Evolutionary conservation across 37 sponge, comb jelly and placozoan genomes (phyloP), one percentile per base, ranked within the genome.

Genomic region (Amphimedon queenslandica): DNA sequence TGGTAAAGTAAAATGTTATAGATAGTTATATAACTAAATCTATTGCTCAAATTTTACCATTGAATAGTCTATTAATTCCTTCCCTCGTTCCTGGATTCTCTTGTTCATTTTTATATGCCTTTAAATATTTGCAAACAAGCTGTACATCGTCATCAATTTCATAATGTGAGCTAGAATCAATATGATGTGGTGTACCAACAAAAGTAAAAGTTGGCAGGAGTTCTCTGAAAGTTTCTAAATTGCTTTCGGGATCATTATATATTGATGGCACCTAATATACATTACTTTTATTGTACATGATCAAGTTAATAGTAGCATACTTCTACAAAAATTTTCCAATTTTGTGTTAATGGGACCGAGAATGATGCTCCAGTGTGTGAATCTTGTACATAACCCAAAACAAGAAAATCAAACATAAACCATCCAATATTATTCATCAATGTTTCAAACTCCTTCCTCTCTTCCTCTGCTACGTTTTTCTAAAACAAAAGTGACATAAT

Each of bases 271-370:
- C 33, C 64, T 63, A 34, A 34, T 63, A 34, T 63, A 32, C 31
- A 21, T 32, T 32, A 63, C 1, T 18, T 8, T 0, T 63, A 18
- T 63, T 30, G 33, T 63, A 34, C 64, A 11, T 63, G 13, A 1
- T 11, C 13, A 34, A 32, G 33, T 10, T 3, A 30, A 63, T 11
- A 63, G 33, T 34, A 63, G 11, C 32, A 32, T 11, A 83, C 77
- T 70, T 83, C 84, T n/a, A 83, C 70, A 37, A 58, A 83, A 13
- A 83, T 16, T 31, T 21, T 16, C 84, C 84, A 83, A 4, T 23
- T 32, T 31, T 47, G 24, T 29, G 38, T 71, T 28, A 33, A 13
- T 24, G 72, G 72, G 4, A 83, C 42, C 11, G 63, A 23, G 47
- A 83, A 83, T 37, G 79, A 69, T 21, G 42, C n/a, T 4, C 78